phyloP scores from a whole-genome alignment of 2,113 vertebrate species.

The Chamaetylas fuelleborni region DNA sequence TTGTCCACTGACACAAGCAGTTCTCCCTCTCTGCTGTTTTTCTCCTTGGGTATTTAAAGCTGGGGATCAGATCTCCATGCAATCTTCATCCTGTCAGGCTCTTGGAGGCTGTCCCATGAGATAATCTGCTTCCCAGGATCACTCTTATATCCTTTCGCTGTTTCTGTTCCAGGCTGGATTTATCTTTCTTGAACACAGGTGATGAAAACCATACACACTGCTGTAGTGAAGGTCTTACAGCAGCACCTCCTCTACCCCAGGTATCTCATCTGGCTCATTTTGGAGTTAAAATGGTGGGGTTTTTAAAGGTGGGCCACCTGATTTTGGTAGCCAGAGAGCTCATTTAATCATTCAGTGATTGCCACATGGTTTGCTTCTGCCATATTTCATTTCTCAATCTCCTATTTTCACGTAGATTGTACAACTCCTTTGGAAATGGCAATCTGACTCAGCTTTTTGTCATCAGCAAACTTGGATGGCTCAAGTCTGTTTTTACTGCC shows the following conservation, averaged over 20 bases:
- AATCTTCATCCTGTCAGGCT: neutral
- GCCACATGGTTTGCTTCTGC: neutral
- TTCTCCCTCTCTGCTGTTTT: neutral
- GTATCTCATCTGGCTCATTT: neutral
- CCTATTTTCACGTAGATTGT: neutral
- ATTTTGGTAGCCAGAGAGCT: neutral
- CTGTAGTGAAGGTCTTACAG: neutral
- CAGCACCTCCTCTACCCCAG: neutral
- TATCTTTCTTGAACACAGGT: neutral
- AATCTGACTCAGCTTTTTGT: neutral
- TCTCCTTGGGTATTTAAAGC: neutral
- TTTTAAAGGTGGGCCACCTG: neutral
- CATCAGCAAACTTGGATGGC: neutral
- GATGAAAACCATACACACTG: neutral
- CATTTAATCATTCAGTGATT: neutral
- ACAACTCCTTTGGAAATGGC: neutral
- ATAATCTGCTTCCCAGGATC: neutral
- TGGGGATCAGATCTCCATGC: neutral
- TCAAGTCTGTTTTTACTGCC: neutral
- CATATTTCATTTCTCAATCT: neutral
- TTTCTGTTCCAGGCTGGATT: neutral
- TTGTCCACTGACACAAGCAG: neutral
- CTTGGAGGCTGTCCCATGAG: neutral
- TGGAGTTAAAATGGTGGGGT: fast-evolving
- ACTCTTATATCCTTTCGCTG: neutral